A percentile compares a stretch with the other conserved stretches of the same genome.
phyloP scores from a whole-genome alignment of 2,797 vertebrate genomes.

The Hoplostethus atlanticus region DNA sequence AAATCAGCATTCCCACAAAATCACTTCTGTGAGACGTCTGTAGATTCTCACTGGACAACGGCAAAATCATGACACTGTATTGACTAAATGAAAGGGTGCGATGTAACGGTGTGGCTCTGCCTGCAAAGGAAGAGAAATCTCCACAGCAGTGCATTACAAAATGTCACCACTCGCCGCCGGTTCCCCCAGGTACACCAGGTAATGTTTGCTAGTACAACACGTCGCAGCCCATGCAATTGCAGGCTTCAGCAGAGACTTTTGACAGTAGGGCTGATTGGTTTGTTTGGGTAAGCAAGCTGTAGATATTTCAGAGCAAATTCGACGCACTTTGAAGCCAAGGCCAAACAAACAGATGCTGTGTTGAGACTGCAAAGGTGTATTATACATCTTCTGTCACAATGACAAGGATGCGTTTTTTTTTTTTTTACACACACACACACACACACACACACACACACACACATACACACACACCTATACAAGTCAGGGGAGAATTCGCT shows the following conservation, averaged over 20 bases:
- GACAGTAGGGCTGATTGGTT: slow-evolving; percentile 1
- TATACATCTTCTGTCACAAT: slow-evolving; percentile 22
- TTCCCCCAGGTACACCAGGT: background rate
- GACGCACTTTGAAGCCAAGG: background rate
- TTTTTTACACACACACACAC: slow-evolving; percentile 4
- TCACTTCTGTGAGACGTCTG: background rate
- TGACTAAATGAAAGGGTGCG: no score
- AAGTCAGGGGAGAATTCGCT: background rate
- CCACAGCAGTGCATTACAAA: background rate
- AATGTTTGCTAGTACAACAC: slow-evolving; percentile 11
- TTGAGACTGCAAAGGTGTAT: background rate
- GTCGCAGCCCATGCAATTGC: slow-evolving; percentile 9
- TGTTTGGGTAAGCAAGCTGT: slow-evolving; percentile 29
- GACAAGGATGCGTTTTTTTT: background rate
- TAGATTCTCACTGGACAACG: background rate
- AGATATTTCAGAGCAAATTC: background rate
- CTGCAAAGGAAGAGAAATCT: background rate
- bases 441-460: background rate
- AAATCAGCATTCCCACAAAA: background rate
- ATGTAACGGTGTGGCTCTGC: no score
- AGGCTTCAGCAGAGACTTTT: background rate
- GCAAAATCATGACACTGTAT: no score
- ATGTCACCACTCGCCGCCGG: slow-evolving; percentile 1
- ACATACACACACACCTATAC: background rate
- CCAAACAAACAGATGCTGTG: slow-evolving; percentile 26